These are phyloP conservation scores for Helobdella robusta DNA, from an alignment of 2,888 invertebrate genomes.

Conservation along the genomic window DNA sequence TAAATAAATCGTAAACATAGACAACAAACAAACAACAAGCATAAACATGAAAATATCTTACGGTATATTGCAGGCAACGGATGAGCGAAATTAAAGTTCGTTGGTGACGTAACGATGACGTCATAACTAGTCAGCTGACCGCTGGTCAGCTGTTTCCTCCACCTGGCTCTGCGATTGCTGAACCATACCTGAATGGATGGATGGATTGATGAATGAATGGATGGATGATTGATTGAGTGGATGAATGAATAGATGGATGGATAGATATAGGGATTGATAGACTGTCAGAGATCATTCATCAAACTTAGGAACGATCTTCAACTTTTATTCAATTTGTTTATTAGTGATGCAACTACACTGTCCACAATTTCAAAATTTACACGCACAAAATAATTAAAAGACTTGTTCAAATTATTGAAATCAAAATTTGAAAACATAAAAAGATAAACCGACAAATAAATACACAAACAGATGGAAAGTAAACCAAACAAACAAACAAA, in stretches of 20 bases:
- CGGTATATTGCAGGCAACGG: constrained; percentile 11
- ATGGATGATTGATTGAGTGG: constrained; percentile 14
- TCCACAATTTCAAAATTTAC: no score
- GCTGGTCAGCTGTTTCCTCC: constrained; percentile 70
- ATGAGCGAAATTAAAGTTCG: constrained; percentile 4
- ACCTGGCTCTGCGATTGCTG: constrained; percentile 82
- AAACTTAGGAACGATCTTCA: no score
- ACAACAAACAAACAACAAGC: no score
- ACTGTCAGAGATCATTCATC: not conserved
- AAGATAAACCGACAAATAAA: no score
- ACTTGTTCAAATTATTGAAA: no score
- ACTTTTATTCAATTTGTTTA: no score
- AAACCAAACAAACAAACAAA: not conserved
- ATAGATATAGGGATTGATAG: constrained; percentile 7
- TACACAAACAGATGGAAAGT: no score
- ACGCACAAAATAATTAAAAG: no score
- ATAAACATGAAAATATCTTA: no score
- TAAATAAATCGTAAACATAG: no score
- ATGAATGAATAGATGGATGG: constrained; percentile 9
- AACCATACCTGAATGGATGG: constrained; percentile 76
- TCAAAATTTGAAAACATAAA: no score
- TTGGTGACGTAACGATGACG: constrained; percentile 19
- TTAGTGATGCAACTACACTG: no score
- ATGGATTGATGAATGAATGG: constrained; percentile 2
- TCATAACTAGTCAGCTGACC: constrained; percentile 27